Percentiles rank a stretch among this genome's conserved stretches.
These are phyloP conservation scores for Hypotaenidia okinawae DNA, from an alignment of 2,797 vertebrate species.

Conservation along the genomic window DNA sequence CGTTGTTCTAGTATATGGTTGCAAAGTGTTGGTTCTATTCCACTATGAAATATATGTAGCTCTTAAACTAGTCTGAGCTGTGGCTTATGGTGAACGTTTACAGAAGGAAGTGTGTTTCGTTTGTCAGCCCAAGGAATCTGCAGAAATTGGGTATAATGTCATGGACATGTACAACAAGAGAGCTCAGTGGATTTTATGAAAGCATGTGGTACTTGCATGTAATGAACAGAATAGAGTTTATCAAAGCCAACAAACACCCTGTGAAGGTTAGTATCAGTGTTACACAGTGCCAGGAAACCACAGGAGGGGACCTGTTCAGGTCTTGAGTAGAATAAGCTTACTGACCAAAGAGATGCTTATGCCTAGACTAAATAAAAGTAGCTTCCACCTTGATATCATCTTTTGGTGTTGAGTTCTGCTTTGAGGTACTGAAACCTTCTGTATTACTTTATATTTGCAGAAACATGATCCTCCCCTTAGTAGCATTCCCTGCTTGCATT, in stretches of 20 bases:
- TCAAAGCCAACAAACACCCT: neutral
- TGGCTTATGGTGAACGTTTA: neutral
- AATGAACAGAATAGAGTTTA: neutral
- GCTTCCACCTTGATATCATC: neutral
- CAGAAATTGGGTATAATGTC: neutral
- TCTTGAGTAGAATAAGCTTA: neutral
- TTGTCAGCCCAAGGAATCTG: neutral
- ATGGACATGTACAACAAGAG: neutral
- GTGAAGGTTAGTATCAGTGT: neutral
- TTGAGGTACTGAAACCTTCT: neutral
- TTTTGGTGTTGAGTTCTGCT: neutral
- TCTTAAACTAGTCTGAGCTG: neutral
- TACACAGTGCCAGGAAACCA: too few relatives aligned
- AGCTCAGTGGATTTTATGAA: neutral
- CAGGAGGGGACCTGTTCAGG: neutral
- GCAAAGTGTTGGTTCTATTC: neutral
- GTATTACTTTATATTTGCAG: conserved; percentile 74
- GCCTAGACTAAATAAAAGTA: neutral
- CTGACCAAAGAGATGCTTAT: neutral
- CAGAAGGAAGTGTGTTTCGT: neutral
- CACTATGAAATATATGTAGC: neutral
- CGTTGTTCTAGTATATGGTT: neutral
- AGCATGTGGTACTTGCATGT: neutral
- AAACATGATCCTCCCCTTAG: conserved; percentile 98
- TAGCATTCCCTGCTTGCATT: conserved; percentile 98